Evolutionary conservation across 2,888 invertebrate species (phyloP), one percentile per base, ranked within the genome.

Genomic region (Salticus scenicus): DNA sequence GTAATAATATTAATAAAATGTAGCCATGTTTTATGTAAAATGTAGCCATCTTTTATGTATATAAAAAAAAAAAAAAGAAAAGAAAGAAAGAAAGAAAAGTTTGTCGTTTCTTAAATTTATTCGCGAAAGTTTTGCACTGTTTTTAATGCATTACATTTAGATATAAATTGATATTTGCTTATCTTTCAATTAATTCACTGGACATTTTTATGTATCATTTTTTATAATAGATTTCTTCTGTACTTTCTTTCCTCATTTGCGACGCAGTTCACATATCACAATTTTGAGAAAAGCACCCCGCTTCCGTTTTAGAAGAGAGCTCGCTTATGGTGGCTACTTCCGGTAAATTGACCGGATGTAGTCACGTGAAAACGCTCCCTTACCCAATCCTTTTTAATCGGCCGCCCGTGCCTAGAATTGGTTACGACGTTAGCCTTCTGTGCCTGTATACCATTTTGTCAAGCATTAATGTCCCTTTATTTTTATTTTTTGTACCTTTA

Each of bases 351-450:
- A 76, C 71, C 75, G 76, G 82, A 76, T 71, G 67, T 64, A 63
- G 27, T 71, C 76, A 63, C 75, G 79, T 66, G 63, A 74, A 42
- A 27, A 14, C 47, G 64, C 30, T 27, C 63, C 71, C 75, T 82
- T 42, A 47, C 42, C 64, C 82, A 82, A 82, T 82, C 76, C 66
- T 42, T 71, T 82, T 76, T 82, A 82, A 82, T 82, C 82, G 82
- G 4, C 64, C 5, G 10, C 14, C 76, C 82, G 82, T 82, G 82
- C 51, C 28, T 51, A 30, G 82, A 71, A 82, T 82, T n/a, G 0
- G 0, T 7, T 17, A 57, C 24, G 20, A 57, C 4, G n/a, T 37
- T 37, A 37, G 10, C n/a, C n/a, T n/a, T n/a, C n/a, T n/a, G n/a
- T n/a, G n/a, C n/a, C n/a, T 37, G 10, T 37, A 37, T 37, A 7